phyloP scores from a whole-genome alignment of 2,113 vertebrate genomes.

The Corythaixoides concolor region DNA sequence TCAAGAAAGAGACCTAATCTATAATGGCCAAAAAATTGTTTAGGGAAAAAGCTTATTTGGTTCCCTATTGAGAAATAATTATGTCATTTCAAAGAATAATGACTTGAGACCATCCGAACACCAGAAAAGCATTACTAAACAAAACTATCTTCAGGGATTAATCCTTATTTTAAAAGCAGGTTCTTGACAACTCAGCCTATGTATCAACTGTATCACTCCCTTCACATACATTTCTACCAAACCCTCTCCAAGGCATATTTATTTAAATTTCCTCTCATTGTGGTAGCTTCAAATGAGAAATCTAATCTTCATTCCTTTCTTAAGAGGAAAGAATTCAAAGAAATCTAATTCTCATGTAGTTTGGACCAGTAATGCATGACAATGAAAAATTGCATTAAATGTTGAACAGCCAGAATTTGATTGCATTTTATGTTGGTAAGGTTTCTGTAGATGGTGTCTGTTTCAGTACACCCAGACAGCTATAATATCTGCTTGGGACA shows the following conservation, averaged over 20 bases:
- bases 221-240: neutral
- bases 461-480: neutral
- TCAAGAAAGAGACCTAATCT: too few species aligned
- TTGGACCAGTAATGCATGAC: neutral
- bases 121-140: neutral
- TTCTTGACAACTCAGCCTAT: neutral
- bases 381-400: neutral
- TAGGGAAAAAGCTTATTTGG: too few species aligned
- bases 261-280: neutral
- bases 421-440: neutral
- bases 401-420: neutral
- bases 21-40: too few species aligned
- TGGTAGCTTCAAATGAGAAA: neutral
- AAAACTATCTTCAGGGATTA: neutral
- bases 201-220: neutral
- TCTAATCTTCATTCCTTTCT: neutral
- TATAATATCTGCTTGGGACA: neutral
- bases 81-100: too few species aligned
- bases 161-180: neutral
- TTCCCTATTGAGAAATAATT: too few species aligned
- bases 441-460: neutral
- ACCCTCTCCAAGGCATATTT: neutral
- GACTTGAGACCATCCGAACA: too few species aligned
- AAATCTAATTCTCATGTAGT: neutral
- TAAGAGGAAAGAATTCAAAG: neutral